phyloP scores from a whole-genome alignment of 1,140 invertebrate species.

The Phortica variegata region DNA sequence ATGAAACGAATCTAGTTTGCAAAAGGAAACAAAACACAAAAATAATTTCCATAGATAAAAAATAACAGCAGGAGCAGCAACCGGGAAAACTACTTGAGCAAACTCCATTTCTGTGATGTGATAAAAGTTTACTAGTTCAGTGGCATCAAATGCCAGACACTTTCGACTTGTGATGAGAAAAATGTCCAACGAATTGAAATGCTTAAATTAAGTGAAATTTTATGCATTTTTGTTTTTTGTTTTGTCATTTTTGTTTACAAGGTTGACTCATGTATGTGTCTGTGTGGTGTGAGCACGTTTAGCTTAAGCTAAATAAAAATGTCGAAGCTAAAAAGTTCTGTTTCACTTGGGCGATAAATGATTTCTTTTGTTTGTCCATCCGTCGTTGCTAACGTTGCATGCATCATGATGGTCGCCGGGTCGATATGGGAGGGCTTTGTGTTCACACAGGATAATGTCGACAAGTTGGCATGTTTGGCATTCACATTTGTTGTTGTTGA shows the following conservation, averaged over 20 bases:
- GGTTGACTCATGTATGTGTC: neutral
- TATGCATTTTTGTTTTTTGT: conserved; percentile 42
- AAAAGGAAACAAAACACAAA: neutral
- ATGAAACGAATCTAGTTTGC: conserved; percentile 28
- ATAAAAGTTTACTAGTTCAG: conserved; percentile 44
- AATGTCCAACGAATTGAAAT: conserved; percentile 26
- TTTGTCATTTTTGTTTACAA: neutral
- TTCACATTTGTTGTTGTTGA: too few relatives aligned
- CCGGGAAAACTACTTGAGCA: neutral
- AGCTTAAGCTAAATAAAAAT: conserved; percentile 54
- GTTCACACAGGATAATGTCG: too few relatives aligned
- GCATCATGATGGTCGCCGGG: too few relatives aligned
- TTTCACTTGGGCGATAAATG: conserved; percentile 9
- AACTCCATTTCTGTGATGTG: conserved; percentile 5
- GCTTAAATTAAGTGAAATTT: conserved; percentile 54
- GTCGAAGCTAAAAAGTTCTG: conserved; percentile 40
- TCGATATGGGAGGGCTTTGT: too few relatives aligned
- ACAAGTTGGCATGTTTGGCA: too few relatives aligned
- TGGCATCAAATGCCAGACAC: conserved; percentile 27
- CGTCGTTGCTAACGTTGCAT: too few relatives aligned
- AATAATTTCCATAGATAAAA: conserved; percentile 22
- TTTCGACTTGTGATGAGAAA: conserved; percentile 14
- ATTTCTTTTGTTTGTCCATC: too few relatives aligned
- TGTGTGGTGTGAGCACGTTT: conserved; percentile 31
- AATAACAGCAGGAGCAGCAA: neutral